A percentile compares a stretch with the other conserved stretches of the same genome.
phyloP scores from a whole-genome alignment of 2,888 invertebrate species.

The Synergus gifuensis region DNA sequence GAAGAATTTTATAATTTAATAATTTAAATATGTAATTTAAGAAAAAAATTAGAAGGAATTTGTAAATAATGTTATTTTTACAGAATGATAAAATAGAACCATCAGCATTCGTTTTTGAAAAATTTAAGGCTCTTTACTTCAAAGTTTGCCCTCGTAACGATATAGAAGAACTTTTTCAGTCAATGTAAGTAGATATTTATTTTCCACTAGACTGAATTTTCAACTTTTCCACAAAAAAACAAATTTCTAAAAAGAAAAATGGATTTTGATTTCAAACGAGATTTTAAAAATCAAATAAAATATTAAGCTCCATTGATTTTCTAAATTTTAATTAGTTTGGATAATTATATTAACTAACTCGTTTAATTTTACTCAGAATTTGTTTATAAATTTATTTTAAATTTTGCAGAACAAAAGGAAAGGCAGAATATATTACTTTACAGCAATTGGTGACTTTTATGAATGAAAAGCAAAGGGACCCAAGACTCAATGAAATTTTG shows the following conservation, averaged over 20 bases:
- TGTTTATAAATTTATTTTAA: background rate
- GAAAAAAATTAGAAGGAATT: background rate
- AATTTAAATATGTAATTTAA: background rate
- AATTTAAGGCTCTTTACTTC: conserved; percentile 84
- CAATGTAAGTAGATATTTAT: conserved; percentile 78
- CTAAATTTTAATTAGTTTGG: no score
- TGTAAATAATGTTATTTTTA: conserved; percentile 46
- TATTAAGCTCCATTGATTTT: no score
- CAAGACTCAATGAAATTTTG: conserved; percentile 84
- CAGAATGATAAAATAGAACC: conserved; percentile 85
- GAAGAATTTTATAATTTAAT: background rate
- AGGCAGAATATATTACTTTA: conserved; percentile 78
- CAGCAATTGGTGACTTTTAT: conserved; percentile 80
- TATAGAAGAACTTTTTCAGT: conserved; percentile 85
- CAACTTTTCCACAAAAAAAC: background rate
- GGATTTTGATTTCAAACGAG: no score
- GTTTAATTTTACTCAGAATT: background rate
- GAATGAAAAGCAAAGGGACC: conserved; percentile 84
- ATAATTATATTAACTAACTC: no score
- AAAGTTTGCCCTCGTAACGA: conserved; percentile 85
- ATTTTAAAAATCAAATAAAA: background rate
- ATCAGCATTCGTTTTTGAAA: conserved; percentile 84
- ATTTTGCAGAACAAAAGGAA: conserved; percentile 78
- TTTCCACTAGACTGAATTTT: background rate
- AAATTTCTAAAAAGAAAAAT: no score